Evolutionary conservation across 2,888 invertebrate species (phyloP), one percentile per base, ranked within the genome.

Genomic region (Notodonta dromedarius): DNA sequence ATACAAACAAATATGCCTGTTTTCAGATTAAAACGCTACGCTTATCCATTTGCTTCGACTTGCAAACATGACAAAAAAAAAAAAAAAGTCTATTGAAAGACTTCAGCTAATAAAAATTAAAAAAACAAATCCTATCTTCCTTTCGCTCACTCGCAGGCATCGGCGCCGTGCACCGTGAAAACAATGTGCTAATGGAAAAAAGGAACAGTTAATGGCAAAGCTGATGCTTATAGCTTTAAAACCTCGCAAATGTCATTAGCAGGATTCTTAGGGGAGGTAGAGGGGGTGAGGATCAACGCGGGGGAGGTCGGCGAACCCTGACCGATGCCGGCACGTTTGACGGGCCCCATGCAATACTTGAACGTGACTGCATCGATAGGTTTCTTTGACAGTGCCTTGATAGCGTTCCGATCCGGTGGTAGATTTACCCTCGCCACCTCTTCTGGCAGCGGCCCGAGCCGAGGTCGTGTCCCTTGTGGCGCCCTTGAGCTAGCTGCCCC

Each of bases 221-320:
- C 53, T 32, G 51, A 51, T 57, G n/a, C 57, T 58, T 50, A n/a
- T 51, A 51, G 57, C 35, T 51, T 58, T 50, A 51, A 58, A 50
- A 57, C 51, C 57, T 51, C 13, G 57, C 57, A 57, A 57, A 57
- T 57, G 51, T 57, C 51, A 57, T 57, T 57, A 57, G 57, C 48
- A 57, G 35, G 52, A 13, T 11, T 53, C 52, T 53, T 35, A 9
- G 24, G 24, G 51, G 16, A 14, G 6, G 48, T 2, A 3, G 48
- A 4, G 51, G 51, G 9, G 51, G 16, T 51, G 51, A 24, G 48
- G 51, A 51, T 51, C 24, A 51, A 24, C 51, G 48, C 48, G 14
- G 8, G 51, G 51, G 6, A 24, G 51, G 51, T 51, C 51, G 9
- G 1, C 9, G 51, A 51, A 9, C 51, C 51, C 51, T 51, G 51